These are phyloP conservation scores for Ypsolopha scabrella DNA, from an alignment of 2,888 invertebrate genomes.

Conservation along the genomic window DNA sequence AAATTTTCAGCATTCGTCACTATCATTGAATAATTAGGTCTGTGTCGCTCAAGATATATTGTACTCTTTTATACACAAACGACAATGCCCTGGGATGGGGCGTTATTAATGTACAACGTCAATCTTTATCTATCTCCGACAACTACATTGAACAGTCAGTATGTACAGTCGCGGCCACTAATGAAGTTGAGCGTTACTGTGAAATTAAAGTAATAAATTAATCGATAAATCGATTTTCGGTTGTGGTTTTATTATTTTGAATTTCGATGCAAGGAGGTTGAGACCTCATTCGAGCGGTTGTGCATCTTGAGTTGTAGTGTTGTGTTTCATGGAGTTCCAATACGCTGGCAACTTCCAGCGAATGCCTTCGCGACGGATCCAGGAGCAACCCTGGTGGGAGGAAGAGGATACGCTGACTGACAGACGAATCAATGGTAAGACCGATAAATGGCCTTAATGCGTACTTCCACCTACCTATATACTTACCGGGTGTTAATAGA, in stretches of 20 bases:
- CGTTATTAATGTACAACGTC: conserved; percentile 33
- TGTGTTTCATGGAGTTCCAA: conserved; percentile 67
- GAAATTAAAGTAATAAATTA: no score
- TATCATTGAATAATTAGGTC: no score
- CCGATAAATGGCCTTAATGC: no score
- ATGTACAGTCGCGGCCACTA: no score
- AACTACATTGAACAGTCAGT: no score
- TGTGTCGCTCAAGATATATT: no score
- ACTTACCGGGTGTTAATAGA: no score
- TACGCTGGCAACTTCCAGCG: conserved; percentile 50
- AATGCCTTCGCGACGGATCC: conserved; percentile 30
- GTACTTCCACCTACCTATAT: no score
- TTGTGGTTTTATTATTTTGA: background rate
- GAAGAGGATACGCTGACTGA: conserved; percentile 59
- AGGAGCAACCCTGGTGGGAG: conserved; percentile 58
- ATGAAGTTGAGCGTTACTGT: no score
- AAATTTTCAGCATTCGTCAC: no score
- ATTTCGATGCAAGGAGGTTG: background rate
- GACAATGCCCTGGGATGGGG: conserved; percentile 21
- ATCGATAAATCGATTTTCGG: background rate
- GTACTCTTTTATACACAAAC: no score
- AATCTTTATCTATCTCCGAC: conserved; percentile 47
- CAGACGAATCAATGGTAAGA: conserved; percentile 51
- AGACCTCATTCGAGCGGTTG: background rate
- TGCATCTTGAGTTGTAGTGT: no score